Base-by-base conservation (phyloP, 2,888 invertebrate genomes). In the Pristionchus arcanus region DNA sequence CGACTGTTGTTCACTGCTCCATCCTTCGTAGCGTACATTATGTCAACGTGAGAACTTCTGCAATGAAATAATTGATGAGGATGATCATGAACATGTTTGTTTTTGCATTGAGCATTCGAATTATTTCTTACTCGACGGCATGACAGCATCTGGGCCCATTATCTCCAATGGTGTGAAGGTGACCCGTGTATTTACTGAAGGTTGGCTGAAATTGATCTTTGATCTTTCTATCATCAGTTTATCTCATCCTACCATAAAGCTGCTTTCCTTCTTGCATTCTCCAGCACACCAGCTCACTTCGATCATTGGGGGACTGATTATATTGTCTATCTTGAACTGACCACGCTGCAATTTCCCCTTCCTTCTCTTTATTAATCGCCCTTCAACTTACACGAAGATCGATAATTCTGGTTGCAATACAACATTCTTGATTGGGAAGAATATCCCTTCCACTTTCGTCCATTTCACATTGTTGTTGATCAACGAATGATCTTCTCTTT, bases 351-450 rank as follows among this genome's bases (percentile, higher is more conserved):
- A 74, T 66, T 1, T n/a, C 2, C 71, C 7, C 16, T 31, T 7
- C 34, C 19, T 19, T 74, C 31, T 21, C 71, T 49, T 49, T 7
- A 15, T 16, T 55, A 25, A 21, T 11, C 63, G n/a, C 25, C n/a
- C 63, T n/a, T n/a, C n/a, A 11, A n/a, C 63, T 42, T 31, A 77
- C 77, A 11, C 15, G 9, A 9, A 77, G 25, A 42, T 19, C 15
- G n/a, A 77, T 25, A 21, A 77, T 16, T 25, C 21, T 77, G 2
- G 37, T 9, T 37, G 37, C 42, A 16, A 42, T 25, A 42, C 77
- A 77, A 31, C 77, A 77, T 42, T 77, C 77, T 21, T 77, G 37
- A 13, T 42, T 42, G 77, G 77, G 77, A 28, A 71, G 68, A 71
- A 71, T 19, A 13, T 63, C 63, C 25, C 28, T 66, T 25, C n/a